These are phyloP conservation scores for Microplitis deprimator DNA, from an alignment of 2,888 invertebrate species.

Conservation along the genomic window DNA sequence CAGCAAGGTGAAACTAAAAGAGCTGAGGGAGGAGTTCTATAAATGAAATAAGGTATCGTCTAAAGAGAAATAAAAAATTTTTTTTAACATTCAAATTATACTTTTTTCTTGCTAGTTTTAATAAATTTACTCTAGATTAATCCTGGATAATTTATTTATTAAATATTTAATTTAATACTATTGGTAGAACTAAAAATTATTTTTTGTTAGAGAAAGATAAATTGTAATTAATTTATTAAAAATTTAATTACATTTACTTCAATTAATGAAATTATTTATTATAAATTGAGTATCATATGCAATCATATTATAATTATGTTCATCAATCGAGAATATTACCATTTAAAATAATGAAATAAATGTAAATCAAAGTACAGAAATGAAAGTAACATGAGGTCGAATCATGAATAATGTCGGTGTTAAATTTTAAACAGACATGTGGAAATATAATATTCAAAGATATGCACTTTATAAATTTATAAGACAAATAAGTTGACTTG, in stretches of 20 bases:
- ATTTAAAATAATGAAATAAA: no score
- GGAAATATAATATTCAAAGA: background rate
- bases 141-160: background rate
- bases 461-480: background rate
- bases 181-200: background rate
- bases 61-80: background rate
- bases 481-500: background rate
- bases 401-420: no score
- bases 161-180: slow-evolving; percentile 1
- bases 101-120: background rate
- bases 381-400: no score
- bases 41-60: slow-evolving; percentile 24
- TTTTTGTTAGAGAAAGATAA: no score
- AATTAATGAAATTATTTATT: no score
- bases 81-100: background rate
- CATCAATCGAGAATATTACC: no score
- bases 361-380: no score
- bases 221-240: no score
- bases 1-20: background rate
- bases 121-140: background rate
- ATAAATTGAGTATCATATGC: no score
- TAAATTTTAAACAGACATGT: background rate
- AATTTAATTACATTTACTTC: no score
- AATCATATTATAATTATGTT: no score
- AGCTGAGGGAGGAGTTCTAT: slow-evolving; percentile 12